These are phyloP conservation scores for Crotalus tigris DNA, from an alignment of 2,113 vertebrate species.

Conservation along the genomic window DNA sequence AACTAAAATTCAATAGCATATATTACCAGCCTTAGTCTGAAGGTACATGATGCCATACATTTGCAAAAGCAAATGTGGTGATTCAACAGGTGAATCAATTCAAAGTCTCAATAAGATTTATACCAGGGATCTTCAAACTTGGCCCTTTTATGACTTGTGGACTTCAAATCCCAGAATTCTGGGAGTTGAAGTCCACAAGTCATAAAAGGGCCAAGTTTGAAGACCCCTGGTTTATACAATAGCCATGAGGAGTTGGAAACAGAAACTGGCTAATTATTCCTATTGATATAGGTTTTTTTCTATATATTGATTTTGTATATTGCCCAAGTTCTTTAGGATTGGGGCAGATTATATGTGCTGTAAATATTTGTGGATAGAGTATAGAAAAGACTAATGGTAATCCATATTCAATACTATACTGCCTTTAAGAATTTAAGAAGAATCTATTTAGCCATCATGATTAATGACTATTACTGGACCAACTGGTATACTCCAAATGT, in stretches of 20 bases:
- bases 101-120: not conserved
- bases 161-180: no score
- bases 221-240: not conserved
- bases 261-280: not conserved
- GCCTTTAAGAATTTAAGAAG: not conserved
- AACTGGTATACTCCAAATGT: not conserved
- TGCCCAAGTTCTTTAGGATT: not conserved
- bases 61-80: not conserved
- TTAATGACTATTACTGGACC: not conserved
- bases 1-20: not conserved
- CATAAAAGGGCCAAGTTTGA: no score
- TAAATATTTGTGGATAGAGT: not conserved
- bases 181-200: no score
- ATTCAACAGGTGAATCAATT: not conserved
- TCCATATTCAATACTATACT: not conserved
- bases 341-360: not conserved
- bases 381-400: not conserved
- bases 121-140: no score
- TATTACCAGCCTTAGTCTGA: not conserved
- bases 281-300: not conserved
- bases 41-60: not conserved
- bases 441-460: not conserved
- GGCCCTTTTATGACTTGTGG: no score
- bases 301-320: not conserved
- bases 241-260: not conserved